phyloP scores from a whole-genome alignment of 2,113 vertebrate genomes.

The Himantopus leucocephalus region DNA sequence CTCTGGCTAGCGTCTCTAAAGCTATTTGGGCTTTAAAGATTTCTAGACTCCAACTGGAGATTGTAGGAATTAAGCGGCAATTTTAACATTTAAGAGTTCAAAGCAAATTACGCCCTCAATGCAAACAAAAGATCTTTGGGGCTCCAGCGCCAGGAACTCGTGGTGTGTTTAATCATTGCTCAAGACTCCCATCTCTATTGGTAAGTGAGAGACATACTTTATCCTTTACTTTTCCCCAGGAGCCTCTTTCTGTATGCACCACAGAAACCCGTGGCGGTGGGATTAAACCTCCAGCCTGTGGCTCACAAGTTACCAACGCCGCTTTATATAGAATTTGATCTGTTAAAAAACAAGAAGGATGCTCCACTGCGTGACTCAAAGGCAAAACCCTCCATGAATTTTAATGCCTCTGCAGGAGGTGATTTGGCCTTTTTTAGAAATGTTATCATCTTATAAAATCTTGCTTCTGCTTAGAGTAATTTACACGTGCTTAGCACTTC shows the following conservation, averaged over 20 bases:
- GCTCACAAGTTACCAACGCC: not conserved
- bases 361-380: not conserved
- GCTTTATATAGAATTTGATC: not conserved
- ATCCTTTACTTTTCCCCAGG: not conserved
- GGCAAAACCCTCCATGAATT: not conserved
- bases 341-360: not conserved
- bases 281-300: not conserved
- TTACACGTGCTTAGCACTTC: fast-evolving
- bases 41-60: not conserved
- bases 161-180: not conserved
- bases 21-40: not conserved
- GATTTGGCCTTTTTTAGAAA: not conserved
- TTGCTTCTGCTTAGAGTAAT: not conserved
- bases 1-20: not conserved
- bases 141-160: not conserved
- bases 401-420: fast-evolving
- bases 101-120: not conserved
- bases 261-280: not conserved
- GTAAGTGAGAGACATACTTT: not conserved
- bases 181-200: not conserved
- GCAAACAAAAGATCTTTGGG: not conserved
- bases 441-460: not conserved
- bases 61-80: not conserved
- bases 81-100: not conserved
- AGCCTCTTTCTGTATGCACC: not conserved